Evolutionary conservation across 1,140 invertebrate species (phyloP).

Genomic region (Zaprionus davidi): DNA sequence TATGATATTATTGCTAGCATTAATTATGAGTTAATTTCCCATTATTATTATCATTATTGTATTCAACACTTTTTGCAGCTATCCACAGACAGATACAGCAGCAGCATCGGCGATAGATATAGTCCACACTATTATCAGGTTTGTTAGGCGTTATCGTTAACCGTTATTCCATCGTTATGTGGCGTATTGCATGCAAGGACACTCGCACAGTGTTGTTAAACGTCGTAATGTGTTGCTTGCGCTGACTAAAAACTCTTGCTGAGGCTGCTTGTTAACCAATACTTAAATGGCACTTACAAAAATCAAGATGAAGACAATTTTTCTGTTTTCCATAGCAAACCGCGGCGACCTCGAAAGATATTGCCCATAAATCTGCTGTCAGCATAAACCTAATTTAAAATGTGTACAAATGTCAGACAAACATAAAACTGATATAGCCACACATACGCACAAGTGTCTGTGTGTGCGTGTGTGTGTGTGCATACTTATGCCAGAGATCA

Average conservation of each 20-base stretch:
- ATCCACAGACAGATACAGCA: slow-evolving; percentile 75
- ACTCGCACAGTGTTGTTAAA: background rate
- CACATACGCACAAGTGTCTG: slow-evolving; percentile 26
- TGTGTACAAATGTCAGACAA: slow-evolving; percentile 16
- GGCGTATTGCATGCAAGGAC: background rate
- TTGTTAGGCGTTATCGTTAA: slow-evolving; percentile 39
- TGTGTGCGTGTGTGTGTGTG: slow-evolving; percentile 13
- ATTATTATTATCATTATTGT: background rate
- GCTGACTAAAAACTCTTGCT: background rate
- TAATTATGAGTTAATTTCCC: background rate
- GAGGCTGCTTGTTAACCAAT: background rate
- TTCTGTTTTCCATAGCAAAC: background rate
- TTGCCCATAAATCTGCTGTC: slow-evolving; percentile 21
- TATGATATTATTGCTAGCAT: background rate
- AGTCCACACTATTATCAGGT: slow-evolving; percentile 81
- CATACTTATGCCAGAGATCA: slow-evolving; percentile 46
- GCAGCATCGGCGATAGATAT: slow-evolving; percentile 81
- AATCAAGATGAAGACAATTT: background rate
- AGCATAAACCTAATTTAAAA: slow-evolving; percentile 36
- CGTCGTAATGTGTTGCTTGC: background rate
- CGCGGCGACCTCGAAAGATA: background rate
- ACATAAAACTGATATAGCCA: slow-evolving; percentile 14
- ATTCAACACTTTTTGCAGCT: slow-evolving; percentile 63
- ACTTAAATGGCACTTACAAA: background rate
- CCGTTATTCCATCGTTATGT: background rate